Evolutionary conservation across 2,113 vertebrate genomes (phyloP), one percentile per base, ranked within the genome.

Genomic region (Apeltes quadracus): DNA sequence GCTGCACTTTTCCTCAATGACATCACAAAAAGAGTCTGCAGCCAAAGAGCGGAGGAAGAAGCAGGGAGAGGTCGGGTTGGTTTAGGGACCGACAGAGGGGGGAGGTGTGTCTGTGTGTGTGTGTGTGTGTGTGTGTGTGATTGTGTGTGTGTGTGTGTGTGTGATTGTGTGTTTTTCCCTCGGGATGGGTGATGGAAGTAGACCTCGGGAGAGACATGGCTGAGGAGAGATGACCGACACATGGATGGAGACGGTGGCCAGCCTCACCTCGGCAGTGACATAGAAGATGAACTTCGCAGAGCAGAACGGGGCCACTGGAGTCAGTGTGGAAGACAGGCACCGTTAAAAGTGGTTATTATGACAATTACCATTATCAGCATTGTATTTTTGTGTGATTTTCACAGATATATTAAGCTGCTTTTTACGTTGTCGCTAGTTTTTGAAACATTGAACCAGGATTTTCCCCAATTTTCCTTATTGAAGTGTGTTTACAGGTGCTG

Each of bases 1-100:
- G 55, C 72, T 44, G 34, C 25, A 48, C 70, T 76, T 81, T 79
- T 82, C 50, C 61, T 74, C 82, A 81, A 34, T 92, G 88, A 91
- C 88, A 85, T 92, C 90, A 90, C 82, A 63, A 57, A 69, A 57
- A 81, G 78, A 82, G 68, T 72, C 75, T 70, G 50, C 69, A 75
- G 81, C 76, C 74, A 74, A 68, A 79, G 73, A 82, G 66, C 59
- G 58, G 75, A 78, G 78, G 76, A 76, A 84, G 65, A 76, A 58
- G 69, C 71, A 75, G 76, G 67, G 69, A 61, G 74, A 81, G 79
- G 80, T 44, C n/a, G 61, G 75, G 38, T 64, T 61, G 80, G 74
- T 69, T 64, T 59, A 51, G 57, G 73, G 71, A 84, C 69, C 69
- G 81, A 64, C 67, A 29, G 74, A 61, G 66, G 51, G n/a, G 29